Evolutionary conservation across 2,797 vertebrate species (phyloP).

Genomic region (Phoebastria nigripes): DNA sequence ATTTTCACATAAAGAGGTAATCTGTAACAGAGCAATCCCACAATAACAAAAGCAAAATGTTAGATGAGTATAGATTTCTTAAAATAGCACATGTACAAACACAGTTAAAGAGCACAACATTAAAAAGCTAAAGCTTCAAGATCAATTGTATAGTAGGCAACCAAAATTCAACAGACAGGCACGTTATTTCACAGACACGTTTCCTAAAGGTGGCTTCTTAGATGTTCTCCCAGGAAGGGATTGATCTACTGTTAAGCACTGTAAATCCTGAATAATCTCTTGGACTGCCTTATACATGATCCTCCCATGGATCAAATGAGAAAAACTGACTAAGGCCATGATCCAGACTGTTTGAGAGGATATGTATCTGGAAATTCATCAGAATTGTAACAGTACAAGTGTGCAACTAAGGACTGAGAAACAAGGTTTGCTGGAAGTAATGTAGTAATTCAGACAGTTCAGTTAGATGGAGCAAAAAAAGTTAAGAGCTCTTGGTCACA

Average conservation of each 20-base stretch:
- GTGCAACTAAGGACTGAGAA: neutral
- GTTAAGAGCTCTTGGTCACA: neutral
- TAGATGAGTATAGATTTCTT: neutral
- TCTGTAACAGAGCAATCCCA: constrained; percentile 7
- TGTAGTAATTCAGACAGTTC: neutral
- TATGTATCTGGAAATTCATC: neutral
- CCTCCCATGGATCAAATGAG: neutral
- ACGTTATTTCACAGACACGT: neutral
- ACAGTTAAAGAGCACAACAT: constrained; percentile 5
- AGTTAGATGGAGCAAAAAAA: neutral
- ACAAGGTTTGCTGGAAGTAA: neutral
- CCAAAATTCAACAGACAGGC: constrained; percentile 11
- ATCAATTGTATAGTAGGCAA: constrained; percentile 5
- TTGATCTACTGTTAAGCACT: neutral
- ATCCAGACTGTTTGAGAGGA: neutral
- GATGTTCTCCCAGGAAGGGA: neutral
- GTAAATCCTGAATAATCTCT: neutral
- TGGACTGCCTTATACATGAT: neutral
- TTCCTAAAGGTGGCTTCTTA: neutral
- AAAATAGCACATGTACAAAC: neutral
- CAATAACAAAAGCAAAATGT: neutral
- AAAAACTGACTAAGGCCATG: neutral
- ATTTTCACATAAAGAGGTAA: neutral
- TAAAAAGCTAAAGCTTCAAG: neutral
- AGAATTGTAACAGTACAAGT: neutral